These are phyloP conservation scores for Danio jaintianensis DNA, from an alignment of 2,797 vertebrate genomes.

Conservation along the genomic window DNA sequence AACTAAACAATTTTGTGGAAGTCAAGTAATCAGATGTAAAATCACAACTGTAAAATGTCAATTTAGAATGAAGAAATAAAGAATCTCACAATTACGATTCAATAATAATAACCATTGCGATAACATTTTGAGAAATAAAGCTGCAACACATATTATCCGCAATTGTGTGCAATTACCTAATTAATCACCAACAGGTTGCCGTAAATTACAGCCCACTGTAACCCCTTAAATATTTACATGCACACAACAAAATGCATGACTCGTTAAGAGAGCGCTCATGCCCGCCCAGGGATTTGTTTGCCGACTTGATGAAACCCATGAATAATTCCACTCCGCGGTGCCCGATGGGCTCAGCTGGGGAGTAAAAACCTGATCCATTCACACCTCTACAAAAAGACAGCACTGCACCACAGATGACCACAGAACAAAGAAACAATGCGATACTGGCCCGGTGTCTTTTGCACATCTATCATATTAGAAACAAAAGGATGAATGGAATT, in stretches of 20 bases:
- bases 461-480: constrained; percentile 46
- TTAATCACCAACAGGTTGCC: neutral
- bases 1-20: neutral
- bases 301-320: constrained; percentile 37
- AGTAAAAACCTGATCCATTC: constrained; percentile 17
- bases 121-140: neutral
- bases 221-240: constrained; percentile 35
- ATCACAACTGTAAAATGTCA: neutral
- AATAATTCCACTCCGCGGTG: constrained; percentile 43
- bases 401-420: neutral
- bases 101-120: neutral
- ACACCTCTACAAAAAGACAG: constrained; percentile 43
- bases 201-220: neutral
- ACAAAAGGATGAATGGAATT: constrained; percentile 42
- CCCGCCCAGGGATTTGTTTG: constrained; percentile 43
- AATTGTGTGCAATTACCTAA: neutral
- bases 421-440: constrained; percentile 44
- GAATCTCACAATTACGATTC: neutral
- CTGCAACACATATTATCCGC: no score
- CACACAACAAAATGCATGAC: constrained; percentile 22
- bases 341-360: constrained; percentile 32
- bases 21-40: neutral
- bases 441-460: constrained; percentile 18
- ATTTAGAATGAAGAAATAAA: neutral
- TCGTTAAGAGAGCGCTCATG: constrained; percentile 17